Base-by-base conservation (phyloP, 1,140 invertebrate genomes). In the Drosophila fuyamai region DNA sequence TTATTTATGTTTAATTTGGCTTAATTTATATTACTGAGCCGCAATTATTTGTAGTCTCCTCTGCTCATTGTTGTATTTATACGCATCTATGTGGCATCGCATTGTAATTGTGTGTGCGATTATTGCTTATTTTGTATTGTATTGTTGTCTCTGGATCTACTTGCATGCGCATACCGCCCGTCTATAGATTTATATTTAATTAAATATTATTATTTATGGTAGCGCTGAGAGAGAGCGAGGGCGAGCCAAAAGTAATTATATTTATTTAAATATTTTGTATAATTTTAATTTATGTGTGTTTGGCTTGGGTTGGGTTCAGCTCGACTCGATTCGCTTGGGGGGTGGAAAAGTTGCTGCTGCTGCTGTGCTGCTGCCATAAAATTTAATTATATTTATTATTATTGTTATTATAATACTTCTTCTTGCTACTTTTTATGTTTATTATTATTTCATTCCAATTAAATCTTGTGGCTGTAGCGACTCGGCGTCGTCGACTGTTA, bases 371-470 rank as follows among this genome's bases (percentile, higher is more conserved):
- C 67, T 29, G 54, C 48, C 84, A 84, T 89, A 71, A 88, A 89
- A 84, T 89, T 84, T 89, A 88, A 89, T 88, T 88, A 88, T 88
- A 89, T 88, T 88, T 88, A 88, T 88, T 88, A 84, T 88, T 89
- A 81, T 88, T 88, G 80, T 88, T 88, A 78, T 88, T 88, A 77
- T 88, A 77, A 77, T 76, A 71, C 79, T 84, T 74, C 56, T 70
- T 65, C 61, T 72, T 76, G 79, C 72, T 74, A 61, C 68, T 80
- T 79, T 83, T 89, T 89, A 84, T 89, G 80, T 73, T 79, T 79
- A 81, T 89, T 89, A 89, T 89, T 84, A 84, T 89, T 90, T 84
- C 81, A 90, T 85, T 90, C 80, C 84, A 89, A 89, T 89, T 90
- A 89, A 89, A 89, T 80, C 84, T 88, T 79, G 79, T 58, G 82